Conservation (phyloP, 2,888 invertebrate genomes). For the Pheosia gnoma region DNA sequence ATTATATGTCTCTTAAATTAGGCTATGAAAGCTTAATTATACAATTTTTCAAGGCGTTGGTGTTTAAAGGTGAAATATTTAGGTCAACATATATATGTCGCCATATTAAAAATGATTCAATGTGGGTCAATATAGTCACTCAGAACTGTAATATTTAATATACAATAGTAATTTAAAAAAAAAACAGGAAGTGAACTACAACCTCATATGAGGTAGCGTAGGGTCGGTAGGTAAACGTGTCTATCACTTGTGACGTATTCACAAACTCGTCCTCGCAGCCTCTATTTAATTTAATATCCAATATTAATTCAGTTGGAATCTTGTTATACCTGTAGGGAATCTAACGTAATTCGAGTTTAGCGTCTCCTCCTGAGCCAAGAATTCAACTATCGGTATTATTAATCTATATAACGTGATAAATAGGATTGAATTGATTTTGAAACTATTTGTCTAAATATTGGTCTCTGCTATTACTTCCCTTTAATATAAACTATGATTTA, state of each 20-base stretch:
- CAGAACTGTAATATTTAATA: too few relatives aligned
- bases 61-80: neutral
- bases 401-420: neutral
- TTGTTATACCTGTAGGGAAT: neutral
- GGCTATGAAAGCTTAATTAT: neutral
- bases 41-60: too few relatives aligned
- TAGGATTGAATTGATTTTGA: neutral
- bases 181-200: too few relatives aligned
- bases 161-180: too few relatives aligned
- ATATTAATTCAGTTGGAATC: slow-evolving; percentile 2
- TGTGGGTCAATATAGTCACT: too few relatives aligned
- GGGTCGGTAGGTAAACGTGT: too few relatives aligned
- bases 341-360: slow-evolving; percentile 1
- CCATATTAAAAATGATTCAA: too few relatives aligned
- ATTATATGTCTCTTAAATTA: neutral
- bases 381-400: slow-evolving; percentile 1
- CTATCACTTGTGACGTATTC: too few relatives aligned
- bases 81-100: too few relatives aligned
- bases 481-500: neutral
- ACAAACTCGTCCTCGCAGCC: neutral
- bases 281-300: neutral
- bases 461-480: neutral
- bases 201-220: too few relatives aligned
- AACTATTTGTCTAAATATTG: neutral
- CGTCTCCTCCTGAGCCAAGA: slow-evolving; percentile 1